A percentile compares a stretch with the other conserved stretches of the same genome.
Evolutionary conservation across 1,140 invertebrate species (phyloP).

Genomic region (Platyscapa corneri): DNA sequence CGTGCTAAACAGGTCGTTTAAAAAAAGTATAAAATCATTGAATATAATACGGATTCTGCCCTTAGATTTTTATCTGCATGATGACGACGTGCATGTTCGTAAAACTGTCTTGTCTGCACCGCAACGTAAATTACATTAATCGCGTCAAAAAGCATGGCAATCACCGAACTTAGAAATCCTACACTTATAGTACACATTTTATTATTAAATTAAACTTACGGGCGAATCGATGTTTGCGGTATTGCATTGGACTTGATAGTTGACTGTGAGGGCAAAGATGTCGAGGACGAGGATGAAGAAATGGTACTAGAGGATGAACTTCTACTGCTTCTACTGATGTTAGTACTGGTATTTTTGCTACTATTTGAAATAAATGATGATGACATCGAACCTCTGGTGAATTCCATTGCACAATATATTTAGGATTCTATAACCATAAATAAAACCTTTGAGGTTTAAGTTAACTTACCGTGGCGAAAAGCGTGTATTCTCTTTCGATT

Average conservation of each 20-base stretch:
- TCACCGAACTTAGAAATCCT: not conserved
- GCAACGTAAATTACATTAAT: not conserved
- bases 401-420: not conserved
- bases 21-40: no score
- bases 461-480: no score
- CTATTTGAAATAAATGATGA: not conserved
- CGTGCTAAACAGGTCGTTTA: no score
- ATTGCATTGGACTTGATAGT: conserved; percentile 19
- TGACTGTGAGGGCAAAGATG: not conserved
- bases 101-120: not conserved
- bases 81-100: not conserved
- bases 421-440: not conserved
- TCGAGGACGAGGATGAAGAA: not conserved
- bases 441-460: no score
- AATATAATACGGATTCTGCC: not conserved
- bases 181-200: not conserved
- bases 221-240: not conserved
- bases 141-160: not conserved
- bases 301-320: no score
- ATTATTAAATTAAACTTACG: conserved; percentile 31
- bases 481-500: no score
- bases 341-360: not conserved
- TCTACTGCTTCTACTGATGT: not conserved
- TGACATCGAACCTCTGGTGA: not conserved
- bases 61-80: not conserved